phyloP scores from a whole-genome alignment of 2,113 vertebrate genomes.

The Tragulus kanchil region DNA sequence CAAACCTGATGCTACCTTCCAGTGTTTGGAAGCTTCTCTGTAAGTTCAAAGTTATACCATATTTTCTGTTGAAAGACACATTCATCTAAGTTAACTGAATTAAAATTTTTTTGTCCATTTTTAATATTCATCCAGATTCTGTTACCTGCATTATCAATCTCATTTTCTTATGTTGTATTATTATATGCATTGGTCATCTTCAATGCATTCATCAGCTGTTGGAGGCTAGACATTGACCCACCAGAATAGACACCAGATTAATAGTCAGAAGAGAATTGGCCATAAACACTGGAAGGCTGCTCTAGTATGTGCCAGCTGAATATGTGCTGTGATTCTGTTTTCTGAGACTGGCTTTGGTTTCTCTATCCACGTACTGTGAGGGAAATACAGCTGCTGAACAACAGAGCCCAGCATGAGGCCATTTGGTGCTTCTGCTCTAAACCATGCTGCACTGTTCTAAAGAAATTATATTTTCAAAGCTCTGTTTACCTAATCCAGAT shows the following conservation, averaged over 20 bases:
- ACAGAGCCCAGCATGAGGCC: neutral
- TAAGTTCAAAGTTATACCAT: neutral
- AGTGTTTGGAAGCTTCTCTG: neutral
- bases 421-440: neutral
- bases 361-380: neutral
- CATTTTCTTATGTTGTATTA: neutral
- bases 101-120: neutral
- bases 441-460: neutral
- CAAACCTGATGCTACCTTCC: neutral
- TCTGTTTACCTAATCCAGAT: neutral
- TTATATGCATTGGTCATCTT: neutral
- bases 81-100: neutral
- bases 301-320: neutral
- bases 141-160: neutral
- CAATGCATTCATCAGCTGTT: neutral
- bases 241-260: neutral
- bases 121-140: neutral
- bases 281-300: rapidly evolving
- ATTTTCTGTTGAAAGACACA: neutral
- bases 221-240: neutral
- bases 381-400: neutral
- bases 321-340: neutral
- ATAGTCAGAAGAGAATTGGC: neutral
- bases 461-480: neutral
- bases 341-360: neutral